These are phyloP conservation scores for Bambusicola thoracicus DNA, from an alignment of 2,113 vertebrate genomes.

Conservation along the genomic window DNA sequence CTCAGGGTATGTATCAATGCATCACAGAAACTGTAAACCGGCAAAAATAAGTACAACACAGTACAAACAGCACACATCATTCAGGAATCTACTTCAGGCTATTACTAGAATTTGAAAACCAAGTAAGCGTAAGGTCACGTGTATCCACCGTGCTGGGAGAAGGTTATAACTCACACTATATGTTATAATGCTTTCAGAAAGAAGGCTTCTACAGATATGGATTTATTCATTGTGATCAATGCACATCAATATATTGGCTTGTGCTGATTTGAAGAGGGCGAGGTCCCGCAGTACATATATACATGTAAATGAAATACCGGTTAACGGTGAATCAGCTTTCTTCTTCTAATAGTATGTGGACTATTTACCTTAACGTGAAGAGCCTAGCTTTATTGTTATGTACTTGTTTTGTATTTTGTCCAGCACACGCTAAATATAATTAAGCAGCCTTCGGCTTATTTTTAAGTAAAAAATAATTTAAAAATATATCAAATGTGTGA, in stretches of 20 bases:
- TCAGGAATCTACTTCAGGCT: background rate
- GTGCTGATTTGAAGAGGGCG: background rate
- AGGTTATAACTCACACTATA: background rate
- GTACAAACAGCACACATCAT: background rate
- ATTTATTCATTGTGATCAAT: background rate
- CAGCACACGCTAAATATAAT: background rate
- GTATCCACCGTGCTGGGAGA: background rate
- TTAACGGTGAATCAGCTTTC: background rate
- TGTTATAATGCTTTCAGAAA: background rate
- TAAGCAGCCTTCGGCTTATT: background rate
- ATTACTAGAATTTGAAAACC: background rate
- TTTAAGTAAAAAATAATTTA: constrained; percentile 24
- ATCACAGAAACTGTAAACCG: background rate
- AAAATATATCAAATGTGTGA: background rate
- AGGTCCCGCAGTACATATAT: background rate
- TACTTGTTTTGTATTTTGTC: background rate
- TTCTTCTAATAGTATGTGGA: background rate
- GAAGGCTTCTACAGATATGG: background rate
- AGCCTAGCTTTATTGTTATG: background rate
- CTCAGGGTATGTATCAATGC: background rate
- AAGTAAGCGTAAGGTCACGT: background rate
- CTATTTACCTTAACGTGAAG: background rate
- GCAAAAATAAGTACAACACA: background rate
- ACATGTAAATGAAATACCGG: background rate
- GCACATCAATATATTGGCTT: background rate